Conservation (phyloP, 1,140 invertebrate species). For the Ephestia elutella region DNA sequence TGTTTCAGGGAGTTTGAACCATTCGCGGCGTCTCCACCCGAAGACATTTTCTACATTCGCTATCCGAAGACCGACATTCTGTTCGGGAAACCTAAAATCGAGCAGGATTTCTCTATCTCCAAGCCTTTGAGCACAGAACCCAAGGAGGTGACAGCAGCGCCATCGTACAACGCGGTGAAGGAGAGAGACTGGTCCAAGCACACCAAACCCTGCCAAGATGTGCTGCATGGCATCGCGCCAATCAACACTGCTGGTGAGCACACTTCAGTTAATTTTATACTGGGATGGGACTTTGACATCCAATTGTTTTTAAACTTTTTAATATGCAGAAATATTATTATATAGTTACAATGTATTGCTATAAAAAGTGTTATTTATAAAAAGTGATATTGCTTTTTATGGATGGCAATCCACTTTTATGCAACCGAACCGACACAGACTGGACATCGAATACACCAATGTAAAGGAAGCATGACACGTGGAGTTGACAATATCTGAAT, state of each 20-base stretch:
- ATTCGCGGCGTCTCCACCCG: slow-evolving; percentile 80
- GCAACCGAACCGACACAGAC: too few relatives aligned
- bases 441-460: too few relatives aligned
- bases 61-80: slow-evolving; percentile 72
- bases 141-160: slow-evolving; percentile 37
- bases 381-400: too few relatives aligned
- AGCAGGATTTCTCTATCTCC: slow-evolving; percentile 30
- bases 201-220: slow-evolving; percentile 79
- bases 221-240: slow-evolving; percentile 68
- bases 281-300: too few relatives aligned
- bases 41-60: slow-evolving; percentile 80
- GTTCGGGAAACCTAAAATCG: slow-evolving; percentile 45
- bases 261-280: background rate
- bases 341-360: too few relatives aligned
- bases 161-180: slow-evolving; percentile 42
- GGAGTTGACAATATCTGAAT: too few relatives aligned
- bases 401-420: too few relatives aligned
- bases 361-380: too few relatives aligned
- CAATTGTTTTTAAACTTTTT: background rate
- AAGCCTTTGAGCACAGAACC: slow-evolving; percentile 27
- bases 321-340: too few relatives aligned
- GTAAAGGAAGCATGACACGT: too few relatives aligned
- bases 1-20: slow-evolving; percentile 80
- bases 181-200: slow-evolving; percentile 79
- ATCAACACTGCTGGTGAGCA: slow-evolving; percentile 55